These are phyloP conservation scores for Ridgeia piscesae DNA, from an alignment of 1,140 invertebrate species.

Conservation along the genomic window DNA sequence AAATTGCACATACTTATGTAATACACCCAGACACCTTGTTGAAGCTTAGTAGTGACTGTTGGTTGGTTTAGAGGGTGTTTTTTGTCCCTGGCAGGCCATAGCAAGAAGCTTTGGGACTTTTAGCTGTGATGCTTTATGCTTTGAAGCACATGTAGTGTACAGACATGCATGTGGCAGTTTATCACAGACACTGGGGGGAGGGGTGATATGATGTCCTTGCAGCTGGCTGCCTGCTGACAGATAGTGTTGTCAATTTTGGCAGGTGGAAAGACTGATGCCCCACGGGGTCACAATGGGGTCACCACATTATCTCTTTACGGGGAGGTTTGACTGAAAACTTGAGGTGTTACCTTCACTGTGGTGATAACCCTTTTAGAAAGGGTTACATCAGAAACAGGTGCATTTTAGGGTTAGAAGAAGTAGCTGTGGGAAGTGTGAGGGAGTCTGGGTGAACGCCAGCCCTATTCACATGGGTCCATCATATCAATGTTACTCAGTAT, in stretches of 20 bases:
- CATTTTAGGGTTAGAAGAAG: not conserved
- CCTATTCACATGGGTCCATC: too few species aligned
- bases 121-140: not conserved
- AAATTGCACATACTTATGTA: not conserved
- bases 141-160: not conserved
- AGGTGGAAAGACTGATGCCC: not conserved
- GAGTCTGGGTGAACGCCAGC: not conserved
- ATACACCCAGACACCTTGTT: not conserved
- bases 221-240: not conserved
- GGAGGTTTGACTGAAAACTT: not conserved
- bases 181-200: not conserved
- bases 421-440: not conserved
- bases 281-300: not conserved
- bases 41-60: not conserved
- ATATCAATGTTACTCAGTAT: too few species aligned
- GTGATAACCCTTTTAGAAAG: not conserved
- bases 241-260: conserved; percentile 5
- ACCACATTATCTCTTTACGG: not conserved
- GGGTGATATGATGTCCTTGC: not conserved
- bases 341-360: not conserved
- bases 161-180: too few species aligned
- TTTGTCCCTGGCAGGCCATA: not conserved
- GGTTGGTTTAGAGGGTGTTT: not conserved
- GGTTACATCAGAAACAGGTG: not conserved
- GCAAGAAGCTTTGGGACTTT: not conserved